A percentile compares a stretch with the other conserved stretches of the same genome.
These are phyloP conservation scores for Elmis aenea DNA, from an alignment of 2,888 invertebrate genomes.

Conservation along the genomic window DNA sequence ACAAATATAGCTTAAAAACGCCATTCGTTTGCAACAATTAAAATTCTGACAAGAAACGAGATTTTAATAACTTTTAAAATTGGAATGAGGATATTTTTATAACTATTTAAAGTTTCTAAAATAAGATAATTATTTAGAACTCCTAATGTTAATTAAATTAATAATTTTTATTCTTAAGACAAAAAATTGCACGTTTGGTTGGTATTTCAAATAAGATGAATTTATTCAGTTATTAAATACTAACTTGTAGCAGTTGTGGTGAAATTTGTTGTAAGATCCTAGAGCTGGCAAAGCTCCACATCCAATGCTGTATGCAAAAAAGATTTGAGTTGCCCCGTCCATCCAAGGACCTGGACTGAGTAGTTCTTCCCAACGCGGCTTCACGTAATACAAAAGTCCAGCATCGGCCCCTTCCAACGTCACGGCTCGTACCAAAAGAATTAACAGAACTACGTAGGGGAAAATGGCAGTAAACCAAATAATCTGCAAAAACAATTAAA, in stretches of 20 bases:
- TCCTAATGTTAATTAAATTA: too few relatives aligned
- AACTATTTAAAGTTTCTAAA: too few relatives aligned
- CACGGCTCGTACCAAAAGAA: slow-evolving; percentile 61
- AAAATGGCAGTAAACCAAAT: slow-evolving; percentile 75
- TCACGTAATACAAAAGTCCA: slow-evolving; percentile 64
- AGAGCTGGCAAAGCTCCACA: slow-evolving; percentile 70
- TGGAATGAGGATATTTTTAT: too few relatives aligned
- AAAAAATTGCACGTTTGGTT: too few relatives aligned
- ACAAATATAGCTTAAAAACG: too few relatives aligned
- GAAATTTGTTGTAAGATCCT: slow-evolving; percentile 71
- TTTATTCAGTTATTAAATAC: too few relatives aligned
- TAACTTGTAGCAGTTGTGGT: slow-evolving; percentile 71
- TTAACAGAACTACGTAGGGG: slow-evolving; percentile 65
- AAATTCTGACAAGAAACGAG: too few relatives aligned
- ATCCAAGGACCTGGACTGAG: slow-evolving; percentile 60
- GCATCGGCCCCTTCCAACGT: slow-evolving; percentile 61
- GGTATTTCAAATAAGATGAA: too few relatives aligned
- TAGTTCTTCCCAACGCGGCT: slow-evolving; percentile 55
- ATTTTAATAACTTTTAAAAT: too few relatives aligned
- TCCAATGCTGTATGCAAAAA: slow-evolving; percentile 73
- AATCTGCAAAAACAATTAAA: slow-evolving; percentile 44
- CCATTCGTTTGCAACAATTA: too few relatives aligned
- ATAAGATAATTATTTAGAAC: too few relatives aligned
- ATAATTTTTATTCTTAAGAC: too few relatives aligned
- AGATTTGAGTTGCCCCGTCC: slow-evolving; percentile 72